Evolutionary conservation across 92 coral and sea anemone genomes (phyloP).

Genomic region (Epizoanthus fatuus): DNA sequence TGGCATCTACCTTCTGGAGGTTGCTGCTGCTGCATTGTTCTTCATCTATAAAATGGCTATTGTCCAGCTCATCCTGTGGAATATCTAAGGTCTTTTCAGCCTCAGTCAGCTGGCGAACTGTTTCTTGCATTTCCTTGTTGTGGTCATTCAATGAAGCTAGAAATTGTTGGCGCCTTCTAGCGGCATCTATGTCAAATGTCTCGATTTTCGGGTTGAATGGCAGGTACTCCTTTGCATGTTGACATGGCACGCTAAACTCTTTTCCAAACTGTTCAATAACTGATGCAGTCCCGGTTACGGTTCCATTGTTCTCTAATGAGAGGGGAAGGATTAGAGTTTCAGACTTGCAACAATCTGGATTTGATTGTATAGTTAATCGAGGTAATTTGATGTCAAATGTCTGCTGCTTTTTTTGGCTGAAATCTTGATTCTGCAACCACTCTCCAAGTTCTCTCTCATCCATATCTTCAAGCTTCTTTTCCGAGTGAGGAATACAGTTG

Average conservation of each 20-base stretch:
- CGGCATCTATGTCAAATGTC: slow-evolving; percentile 53
- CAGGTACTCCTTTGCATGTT: slow-evolving; percentile 27
- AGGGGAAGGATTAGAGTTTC: slow-evolving; percentile 62
- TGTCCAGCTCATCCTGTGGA: not conserved
- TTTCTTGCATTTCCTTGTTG: slow-evolving; percentile 36
- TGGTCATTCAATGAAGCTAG: slow-evolving; percentile 28
- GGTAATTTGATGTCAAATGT: no score
- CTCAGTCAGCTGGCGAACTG: slow-evolving; percentile 26
- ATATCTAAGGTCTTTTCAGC: slow-evolving; percentile 25
- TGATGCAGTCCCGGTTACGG: slow-evolving; percentile 56
- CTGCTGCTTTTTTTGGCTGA: no score
- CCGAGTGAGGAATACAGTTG: no score
- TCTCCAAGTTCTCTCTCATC: no score
- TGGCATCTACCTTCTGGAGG: slow-evolving; percentile 60
- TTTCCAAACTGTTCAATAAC: slow-evolving; percentile 69
- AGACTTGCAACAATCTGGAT: no score
- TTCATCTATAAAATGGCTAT: not conserved
- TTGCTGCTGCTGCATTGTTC: slow-evolving; percentile 9
- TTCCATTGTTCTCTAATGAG: slow-evolving; percentile 59
- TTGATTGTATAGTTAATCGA: no score
- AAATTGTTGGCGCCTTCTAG: slow-evolving; percentile 54
- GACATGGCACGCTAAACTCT: slow-evolving; percentile 47
- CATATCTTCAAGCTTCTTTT: no score
- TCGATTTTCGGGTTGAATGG: slow-evolving; percentile 46
- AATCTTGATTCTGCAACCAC: no score